Evolutionary conservation across 1,140 invertebrate species (phyloP), one percentile per base, ranked within the genome.

Genomic region (Drosophila parabipectinata): DNA sequence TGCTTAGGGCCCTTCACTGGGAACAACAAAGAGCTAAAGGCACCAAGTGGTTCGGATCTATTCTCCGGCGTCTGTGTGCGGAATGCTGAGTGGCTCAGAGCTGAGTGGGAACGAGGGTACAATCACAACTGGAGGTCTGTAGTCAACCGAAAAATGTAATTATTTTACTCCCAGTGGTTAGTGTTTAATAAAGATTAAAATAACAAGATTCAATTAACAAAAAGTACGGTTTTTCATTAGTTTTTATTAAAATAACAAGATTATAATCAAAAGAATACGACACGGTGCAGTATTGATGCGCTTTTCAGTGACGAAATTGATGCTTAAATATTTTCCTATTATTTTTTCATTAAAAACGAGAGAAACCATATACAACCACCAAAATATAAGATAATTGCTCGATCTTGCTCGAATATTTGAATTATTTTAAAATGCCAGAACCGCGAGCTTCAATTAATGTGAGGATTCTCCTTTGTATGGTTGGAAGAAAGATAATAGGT

Each of bases 1-100:
- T 63, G 57, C 59, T 67, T 58, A 72, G 60, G 53, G 56, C 44
- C 57, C 71, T 77, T 79, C 26, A 47, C 12, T 32, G 45, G 37
- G 14, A 47, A 44, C 41, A 77, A 57, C 41, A 62, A 52, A 34
- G 10, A 57, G 0, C 61, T 39, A 21, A 21, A 21, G 77, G 24
- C 68, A 72, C 76, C 52, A 81, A 81, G 69, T 85, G 77, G 64
- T 63, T 73, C 12, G 59, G 56, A 72, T 64, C 66, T 69, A 26
- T 41, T 66, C 60, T 24, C 61, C 6, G 41, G 39, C 32, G 54
- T 41, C 59, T 61, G 67, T 68, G 62, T 57, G 44, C 15, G 78
- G 75, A 66, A 79, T 87, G 67, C 67, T 28, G 45, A 85, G 66
- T 53, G 66, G 55, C 72, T 72, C 28, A 26, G 37, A 44, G 41